Base-by-base conservation (phyloP, 1,140 invertebrate species). In the Spodoptera frugiperda region DNA sequence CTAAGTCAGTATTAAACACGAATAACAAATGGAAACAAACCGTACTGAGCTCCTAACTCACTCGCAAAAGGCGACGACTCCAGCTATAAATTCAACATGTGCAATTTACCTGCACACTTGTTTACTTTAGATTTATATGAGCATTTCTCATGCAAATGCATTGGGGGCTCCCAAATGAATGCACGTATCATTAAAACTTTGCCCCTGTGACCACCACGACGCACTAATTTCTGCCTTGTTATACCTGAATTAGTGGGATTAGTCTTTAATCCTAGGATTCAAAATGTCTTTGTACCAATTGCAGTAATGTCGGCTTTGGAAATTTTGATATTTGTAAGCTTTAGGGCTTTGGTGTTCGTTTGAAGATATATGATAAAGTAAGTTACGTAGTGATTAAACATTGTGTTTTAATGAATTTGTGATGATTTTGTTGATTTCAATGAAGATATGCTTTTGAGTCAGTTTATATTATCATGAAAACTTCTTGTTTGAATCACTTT, bases 81-180 rank as follows among this genome's bases (percentile, higher is more conserved):
- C 15, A 75, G 55, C 73, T 55, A 76, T 76, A 76, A 76, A 76
- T 76, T 65, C 61, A 75, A 63, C 59, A 55, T 55, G 61, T 76
- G 61, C 49, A 76, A 76, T 76, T 73, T 55, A 76, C 73, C 73
- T 76, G 73, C 39, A 39, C 49, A 15, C 17, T 15, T 76, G 73
- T 76, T 67, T 76, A 67, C 59, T 76, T 61, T 67, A 61, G 51
- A 76, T 76, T 67, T 61, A 74, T 74, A 63, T 51, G 44, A 74
- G 72, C 72, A 59, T 73, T 73, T 59, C 70, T 73, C 70, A 73
- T 72, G 51, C 51, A 57, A 72, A 57, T 72, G 53, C 54, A 72
- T 57, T 73, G 54, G 54, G 54, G 53, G 59, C 53, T 57, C 54
- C 53, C 70, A 73, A 73, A 73, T 73, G 54, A 73, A 59, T 59